phyloP scores from a whole-genome alignment of 2,888 invertebrate species.

The Agrotis exclamationis region DNA sequence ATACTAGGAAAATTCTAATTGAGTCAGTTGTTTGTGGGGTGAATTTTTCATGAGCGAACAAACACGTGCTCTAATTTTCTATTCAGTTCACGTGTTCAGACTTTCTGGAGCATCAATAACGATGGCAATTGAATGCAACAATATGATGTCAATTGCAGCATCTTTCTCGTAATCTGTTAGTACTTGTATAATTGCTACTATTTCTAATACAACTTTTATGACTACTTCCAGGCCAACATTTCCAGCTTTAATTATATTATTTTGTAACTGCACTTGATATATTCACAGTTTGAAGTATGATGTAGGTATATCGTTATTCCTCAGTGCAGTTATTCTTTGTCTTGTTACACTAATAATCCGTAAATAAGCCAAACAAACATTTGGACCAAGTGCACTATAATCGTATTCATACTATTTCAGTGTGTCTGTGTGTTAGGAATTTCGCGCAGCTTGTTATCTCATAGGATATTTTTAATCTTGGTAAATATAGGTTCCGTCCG shows the following conservation, averaged over 20 bases:
- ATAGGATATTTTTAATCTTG: slow-evolving; percentile 71
- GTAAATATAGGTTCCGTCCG: slow-evolving; percentile 66
- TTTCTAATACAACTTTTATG: slow-evolving; percentile 41
- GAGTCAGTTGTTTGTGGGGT: slow-evolving; percentile 48
- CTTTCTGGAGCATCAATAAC: slow-evolving; percentile 18
- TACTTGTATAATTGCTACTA: slow-evolving; percentile 40
- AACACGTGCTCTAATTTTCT: slow-evolving; percentile 51
- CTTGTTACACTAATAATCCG: neutral
- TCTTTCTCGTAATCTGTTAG: slow-evolving; percentile 31
- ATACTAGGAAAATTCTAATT: slow-evolving; percentile 56
- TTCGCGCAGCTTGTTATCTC: slow-evolving; percentile 67
- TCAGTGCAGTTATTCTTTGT: neutral
- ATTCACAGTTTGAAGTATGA: neutral
- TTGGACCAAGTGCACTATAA: slow-evolving; percentile 50
- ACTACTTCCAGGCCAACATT: slow-evolving; percentile 2
- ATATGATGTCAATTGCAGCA: slow-evolving; percentile 19
- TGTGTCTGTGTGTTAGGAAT: slow-evolving; percentile 49
- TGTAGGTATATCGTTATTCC: neutral
- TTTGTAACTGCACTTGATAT: neutral
- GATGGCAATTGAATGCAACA: slow-evolving; percentile 20
- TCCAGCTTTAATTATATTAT: neutral
- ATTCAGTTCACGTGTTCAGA: slow-evolving; percentile 15
- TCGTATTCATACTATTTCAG: slow-evolving; percentile 48
- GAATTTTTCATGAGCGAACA: slow-evolving; percentile 56
- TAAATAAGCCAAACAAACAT: slow-evolving; percentile 30